Conservation (phyloP, 1,140 invertebrate genomes). For the Bombus waltoni region DNA sequence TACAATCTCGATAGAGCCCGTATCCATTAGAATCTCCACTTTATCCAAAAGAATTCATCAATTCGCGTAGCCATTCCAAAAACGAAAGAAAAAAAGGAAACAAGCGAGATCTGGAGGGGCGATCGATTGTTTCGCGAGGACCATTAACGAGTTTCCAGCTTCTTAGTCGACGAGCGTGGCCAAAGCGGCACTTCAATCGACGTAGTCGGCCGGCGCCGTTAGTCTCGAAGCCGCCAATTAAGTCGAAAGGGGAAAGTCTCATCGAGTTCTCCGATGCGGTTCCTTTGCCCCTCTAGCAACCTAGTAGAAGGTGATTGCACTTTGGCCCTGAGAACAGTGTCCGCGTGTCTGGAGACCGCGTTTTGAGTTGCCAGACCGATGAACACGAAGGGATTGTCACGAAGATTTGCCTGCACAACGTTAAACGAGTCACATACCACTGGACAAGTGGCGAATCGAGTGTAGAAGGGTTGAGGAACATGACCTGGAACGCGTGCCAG, state of each 20-base stretch:
- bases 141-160: constrained; percentile 52
- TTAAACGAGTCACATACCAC: constrained; percentile 32
- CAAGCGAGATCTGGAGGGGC: background rate
- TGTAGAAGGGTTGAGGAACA: constrained; percentile 18
- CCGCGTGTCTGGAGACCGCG: constrained; percentile 16
- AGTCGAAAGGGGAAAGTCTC: constrained; percentile 54
- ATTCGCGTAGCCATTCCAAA: background rate
- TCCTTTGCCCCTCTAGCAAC: constrained; percentile 35
- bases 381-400: constrained; percentile 33
- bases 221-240: constrained; percentile 56
- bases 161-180: constrained; percentile 41
- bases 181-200: constrained; percentile 45
- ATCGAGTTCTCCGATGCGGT: constrained; percentile 47
- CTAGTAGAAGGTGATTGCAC: constrained; percentile 11
- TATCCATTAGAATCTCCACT: too few relatives aligned
- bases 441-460: constrained; percentile 30
- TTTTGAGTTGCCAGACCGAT: background rate
- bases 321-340: constrained; percentile 35
- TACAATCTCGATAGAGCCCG: too few relatives aligned
- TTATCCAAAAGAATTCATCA: too few relatives aligned
- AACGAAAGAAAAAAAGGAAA: background rate
- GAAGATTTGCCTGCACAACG: constrained; percentile 37
- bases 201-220: constrained; percentile 42
- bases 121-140: constrained; percentile 42
- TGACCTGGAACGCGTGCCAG: constrained; percentile 25